These are phyloP conservation scores for Erebia aethiops DNA, from an alignment of 2,888 invertebrate genomes.

Conservation along the genomic window DNA sequence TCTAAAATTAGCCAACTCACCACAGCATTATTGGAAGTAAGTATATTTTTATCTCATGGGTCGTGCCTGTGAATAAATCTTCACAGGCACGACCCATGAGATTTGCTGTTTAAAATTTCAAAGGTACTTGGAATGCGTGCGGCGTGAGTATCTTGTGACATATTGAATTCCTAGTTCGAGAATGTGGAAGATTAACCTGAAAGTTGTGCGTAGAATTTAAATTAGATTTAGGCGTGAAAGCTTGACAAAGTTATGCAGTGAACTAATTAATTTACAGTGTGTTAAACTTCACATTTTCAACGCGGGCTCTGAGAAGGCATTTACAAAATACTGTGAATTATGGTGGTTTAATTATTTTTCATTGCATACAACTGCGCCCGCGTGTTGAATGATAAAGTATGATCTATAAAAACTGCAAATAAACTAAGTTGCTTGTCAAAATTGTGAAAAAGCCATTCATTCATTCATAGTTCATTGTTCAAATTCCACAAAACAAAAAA, in stretches of 20 bases:
- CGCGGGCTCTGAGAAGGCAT: background rate
- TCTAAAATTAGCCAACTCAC: no score
- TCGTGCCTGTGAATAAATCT: background rate
- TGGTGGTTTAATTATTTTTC: no score
- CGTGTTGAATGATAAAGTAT: no score
- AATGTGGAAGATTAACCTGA: conserved; percentile 10
- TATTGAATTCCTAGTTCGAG: conserved; percentile 10
- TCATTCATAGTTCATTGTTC: no score
- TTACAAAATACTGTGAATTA: no score
- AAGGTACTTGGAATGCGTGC: background rate
- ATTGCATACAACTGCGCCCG: no score
- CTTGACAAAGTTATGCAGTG: conserved; percentile 15
- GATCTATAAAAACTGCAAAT: no score
- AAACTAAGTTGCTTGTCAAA: no score
- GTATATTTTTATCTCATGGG: background rate
- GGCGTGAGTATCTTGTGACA: background rate
- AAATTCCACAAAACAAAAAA: no score
- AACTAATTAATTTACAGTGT: conserved; percentile 15
- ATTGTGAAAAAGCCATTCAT: no score
- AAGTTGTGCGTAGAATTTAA: conserved; percentile 12
- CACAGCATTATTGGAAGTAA: background rate
- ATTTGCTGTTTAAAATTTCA: conserved; percentile 5
- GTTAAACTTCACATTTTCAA: conserved; percentile 5
- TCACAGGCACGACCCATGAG: background rate
- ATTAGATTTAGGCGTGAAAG: conserved; percentile 18